Percentiles rank a stretch among this genome's conserved stretches.
Evolutionary conservation across 2,888 invertebrate genomes (phyloP).

Genomic region (Heliconius ismenius): DNA sequence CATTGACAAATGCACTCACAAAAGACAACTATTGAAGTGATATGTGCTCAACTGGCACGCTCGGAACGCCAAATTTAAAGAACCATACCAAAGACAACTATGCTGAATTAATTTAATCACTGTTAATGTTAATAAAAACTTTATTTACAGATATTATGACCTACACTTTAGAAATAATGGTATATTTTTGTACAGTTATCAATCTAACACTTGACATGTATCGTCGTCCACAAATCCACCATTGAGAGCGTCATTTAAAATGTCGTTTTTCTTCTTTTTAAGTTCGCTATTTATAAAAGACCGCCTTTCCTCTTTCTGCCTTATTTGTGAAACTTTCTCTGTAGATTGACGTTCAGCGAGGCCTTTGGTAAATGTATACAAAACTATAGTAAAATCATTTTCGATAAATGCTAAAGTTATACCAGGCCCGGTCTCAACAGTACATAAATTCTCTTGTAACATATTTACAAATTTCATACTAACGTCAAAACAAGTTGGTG

Average conservation of each 20-base stretch:
- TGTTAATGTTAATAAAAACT: neutral
- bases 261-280: conserved; percentile 60
- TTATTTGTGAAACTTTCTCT: conserved; percentile 54
- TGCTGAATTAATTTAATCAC: neutral
- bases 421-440: conserved; percentile 69
- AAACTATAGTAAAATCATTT: conserved; percentile 71
- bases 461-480: conserved; percentile 64
- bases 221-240: conserved; percentile 73
- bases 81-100: too few relatives aligned
- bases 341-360: conserved; percentile 59
- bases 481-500: conserved; percentile 61
- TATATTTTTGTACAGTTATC: conserved; percentile 35
- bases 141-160: neutral
- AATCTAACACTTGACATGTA: conserved; percentile 62
- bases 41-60: too few relatives aligned
- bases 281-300: conserved; percentile 70
- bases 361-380: conserved; percentile 70
- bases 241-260: conserved; percentile 68
- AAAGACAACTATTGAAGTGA: too few relatives aligned
- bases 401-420: conserved; percentile 74
- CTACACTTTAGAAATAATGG: neutral
- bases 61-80: too few relatives aligned
- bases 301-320: conserved; percentile 62
- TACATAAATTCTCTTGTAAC: conserved; percentile 74
- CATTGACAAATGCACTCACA: too few relatives aligned